phyloP scores from a whole-genome alignment of 2,888 invertebrate species.

The Nephrotoma appendiculata region DNA sequence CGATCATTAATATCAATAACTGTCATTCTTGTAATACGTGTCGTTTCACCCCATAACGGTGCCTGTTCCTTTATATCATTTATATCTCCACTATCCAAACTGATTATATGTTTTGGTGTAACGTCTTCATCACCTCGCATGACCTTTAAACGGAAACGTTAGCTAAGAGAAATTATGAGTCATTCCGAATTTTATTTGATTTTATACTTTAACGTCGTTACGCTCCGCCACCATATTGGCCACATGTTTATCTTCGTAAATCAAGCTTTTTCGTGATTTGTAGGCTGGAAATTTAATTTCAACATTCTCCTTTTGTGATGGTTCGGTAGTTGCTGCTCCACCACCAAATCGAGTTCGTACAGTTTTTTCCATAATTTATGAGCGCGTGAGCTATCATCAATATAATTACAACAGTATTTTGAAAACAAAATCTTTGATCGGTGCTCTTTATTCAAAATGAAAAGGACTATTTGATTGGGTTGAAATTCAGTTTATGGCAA shows the following conservation, averaged over 20 bases:
- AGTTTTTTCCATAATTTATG: not conserved
- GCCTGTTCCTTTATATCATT: slow-evolving; percentile 9
- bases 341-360: not conserved
- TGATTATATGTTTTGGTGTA: slow-evolving; percentile 32
- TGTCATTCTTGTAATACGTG: not conserved
- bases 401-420: not conserved
- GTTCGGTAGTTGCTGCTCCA: not conserved
- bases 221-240: not conserved
- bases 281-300: not conserved
- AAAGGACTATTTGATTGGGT: not conserved
- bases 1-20: not conserved
- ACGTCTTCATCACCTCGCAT: slow-evolving; percentile 24
- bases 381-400: not conserved
- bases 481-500: not conserved
- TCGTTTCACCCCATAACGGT: not conserved
- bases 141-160: not conserved
- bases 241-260: not conserved
- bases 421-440: not conserved
- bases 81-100: slow-evolving; percentile 22
- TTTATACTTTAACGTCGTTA: not conserved
- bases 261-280: not conserved
- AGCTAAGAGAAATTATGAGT: not conserved
- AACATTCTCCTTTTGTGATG: not conserved
- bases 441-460: not conserved
- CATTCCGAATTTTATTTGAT: not conserved